Conservation (phyloP, 2,113 vertebrate species). For the Oreamnos americanus region DNA sequence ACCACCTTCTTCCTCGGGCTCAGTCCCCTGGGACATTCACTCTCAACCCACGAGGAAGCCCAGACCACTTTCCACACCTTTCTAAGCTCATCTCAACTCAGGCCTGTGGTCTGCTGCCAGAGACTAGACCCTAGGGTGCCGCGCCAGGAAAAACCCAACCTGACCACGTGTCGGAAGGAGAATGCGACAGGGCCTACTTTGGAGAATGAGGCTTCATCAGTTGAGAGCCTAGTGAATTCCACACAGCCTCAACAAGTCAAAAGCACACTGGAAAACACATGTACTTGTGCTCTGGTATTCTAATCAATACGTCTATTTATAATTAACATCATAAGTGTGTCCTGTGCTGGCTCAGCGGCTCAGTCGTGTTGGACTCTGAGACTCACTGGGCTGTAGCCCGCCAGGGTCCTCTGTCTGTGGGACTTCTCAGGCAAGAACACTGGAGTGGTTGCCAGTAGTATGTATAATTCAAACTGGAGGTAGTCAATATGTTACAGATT, state of each 20-base stretch:
- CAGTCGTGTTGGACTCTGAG: neutral
- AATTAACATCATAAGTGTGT: neutral
- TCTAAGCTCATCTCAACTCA: neutral
- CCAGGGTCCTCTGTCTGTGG: neutral
- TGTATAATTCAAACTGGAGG: neutral
- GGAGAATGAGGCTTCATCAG: neutral
- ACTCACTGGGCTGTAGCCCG: neutral
- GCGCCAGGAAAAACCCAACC: neutral
- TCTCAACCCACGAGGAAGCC: neutral
- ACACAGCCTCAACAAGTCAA: neutral
- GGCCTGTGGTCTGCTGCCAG: neutral
- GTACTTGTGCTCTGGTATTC: neutral
- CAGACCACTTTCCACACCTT: neutral
- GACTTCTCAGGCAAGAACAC: neutral
- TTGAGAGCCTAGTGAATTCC: accelerated
- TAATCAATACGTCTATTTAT: neutral
- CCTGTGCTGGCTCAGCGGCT: neutral
- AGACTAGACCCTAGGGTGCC: neutral
- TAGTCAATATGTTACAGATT: no score
- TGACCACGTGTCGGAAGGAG: neutral
- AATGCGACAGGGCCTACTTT: accelerated
- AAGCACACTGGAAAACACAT: neutral
- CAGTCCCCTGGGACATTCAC: neutral
- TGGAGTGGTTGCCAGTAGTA: neutral
- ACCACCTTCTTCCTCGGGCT: neutral